Evolutionary conservation across 2,888 invertebrate species (phyloP).

Genomic region (Acronicta aceris): DNA sequence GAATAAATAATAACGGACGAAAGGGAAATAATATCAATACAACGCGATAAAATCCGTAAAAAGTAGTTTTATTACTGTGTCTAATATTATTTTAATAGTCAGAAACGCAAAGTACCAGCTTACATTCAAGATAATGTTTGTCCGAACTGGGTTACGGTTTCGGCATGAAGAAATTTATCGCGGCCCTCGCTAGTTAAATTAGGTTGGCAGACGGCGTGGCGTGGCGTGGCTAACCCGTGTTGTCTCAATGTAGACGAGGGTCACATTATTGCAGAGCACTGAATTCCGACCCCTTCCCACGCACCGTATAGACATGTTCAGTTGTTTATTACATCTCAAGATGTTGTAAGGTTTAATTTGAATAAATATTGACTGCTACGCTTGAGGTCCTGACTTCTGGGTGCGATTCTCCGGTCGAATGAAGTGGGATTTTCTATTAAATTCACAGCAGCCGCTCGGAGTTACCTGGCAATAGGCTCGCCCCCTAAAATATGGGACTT

Average conservation of each 20-base stretch:
- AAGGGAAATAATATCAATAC: no score
- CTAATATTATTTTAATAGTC: no score
- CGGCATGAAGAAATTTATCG: conserved; percentile 1
- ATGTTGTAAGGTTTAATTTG: conserved; percentile 8
- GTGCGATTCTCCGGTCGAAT: no score
- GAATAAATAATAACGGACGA: no score
- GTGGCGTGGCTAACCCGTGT: conserved; percentile 27
- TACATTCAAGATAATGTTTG: not conserved
- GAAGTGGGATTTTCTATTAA: no score
- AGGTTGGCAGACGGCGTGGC: conserved; percentile 5
- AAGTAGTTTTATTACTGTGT: no score
- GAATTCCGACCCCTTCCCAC: conserved; percentile 7
- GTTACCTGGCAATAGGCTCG: no score
- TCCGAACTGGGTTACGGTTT: not conserved
- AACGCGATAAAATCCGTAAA: no score
- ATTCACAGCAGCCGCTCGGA: no score
- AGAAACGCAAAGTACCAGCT: not conserved
- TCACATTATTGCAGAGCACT: conserved; percentile 26
- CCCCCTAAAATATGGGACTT: no score
- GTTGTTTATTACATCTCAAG: conserved; percentile 4
- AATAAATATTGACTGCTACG: not conserved
- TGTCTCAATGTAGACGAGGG: conserved; percentile 41
- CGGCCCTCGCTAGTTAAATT: conserved; percentile 12
- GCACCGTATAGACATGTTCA: conserved; percentile 13
- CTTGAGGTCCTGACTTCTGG: no score